Base-by-base conservation (phyloP, 2,888 invertebrate species). In the Rambutsinella grinnellia region DNA sequence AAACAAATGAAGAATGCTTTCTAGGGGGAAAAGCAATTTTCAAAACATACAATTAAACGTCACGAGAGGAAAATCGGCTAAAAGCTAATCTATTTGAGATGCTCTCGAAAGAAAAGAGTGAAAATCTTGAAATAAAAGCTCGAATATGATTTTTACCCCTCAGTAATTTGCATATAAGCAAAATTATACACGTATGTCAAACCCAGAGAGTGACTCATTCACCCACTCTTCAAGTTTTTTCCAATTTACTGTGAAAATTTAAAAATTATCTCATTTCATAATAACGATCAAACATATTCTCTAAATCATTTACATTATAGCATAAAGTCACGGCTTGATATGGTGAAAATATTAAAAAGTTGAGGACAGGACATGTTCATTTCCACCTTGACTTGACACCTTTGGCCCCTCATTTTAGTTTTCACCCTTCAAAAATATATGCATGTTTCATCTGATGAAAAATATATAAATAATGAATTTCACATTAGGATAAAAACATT, bases 301-400 rank as follows among this genome's bases (percentile, higher is more conserved):
- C 36, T 61, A 46, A 46, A 58, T 60, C 10, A 53, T 15, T 15
- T 51, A 5, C 67, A 57, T 49, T 49, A 8, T 27, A 67, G 67
- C 49, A 36, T 5, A 36, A 36, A 36, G n/a, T n/a, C n/a, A n/a
- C n/a, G n/a, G n/a, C n/a, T n/a, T n/a, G n/a, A 36, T 36, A 36
- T 36, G 5, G 5, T 36, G 13, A 36, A 36, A 36, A 36, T 8
- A 36, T 36, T 69, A 61, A 61, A 44, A 69, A 36, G 61, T 54
- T 23, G 10, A 56, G 44, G 28, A 17, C 5, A 49, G n/a, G n/a
- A 49, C 5, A 68, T 60, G 47, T 60, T 67, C 51, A 61, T 69
- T 27, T 47, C 44, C 69, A 61, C 69, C 69, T 61, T 26, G 67
- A 69, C 61, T 53, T 61, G 61, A 69, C 69, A 54, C 69, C 69